Base-by-base conservation (phyloP, 2,888 invertebrate species). In the Petrolisthes cinctipes region DNA sequence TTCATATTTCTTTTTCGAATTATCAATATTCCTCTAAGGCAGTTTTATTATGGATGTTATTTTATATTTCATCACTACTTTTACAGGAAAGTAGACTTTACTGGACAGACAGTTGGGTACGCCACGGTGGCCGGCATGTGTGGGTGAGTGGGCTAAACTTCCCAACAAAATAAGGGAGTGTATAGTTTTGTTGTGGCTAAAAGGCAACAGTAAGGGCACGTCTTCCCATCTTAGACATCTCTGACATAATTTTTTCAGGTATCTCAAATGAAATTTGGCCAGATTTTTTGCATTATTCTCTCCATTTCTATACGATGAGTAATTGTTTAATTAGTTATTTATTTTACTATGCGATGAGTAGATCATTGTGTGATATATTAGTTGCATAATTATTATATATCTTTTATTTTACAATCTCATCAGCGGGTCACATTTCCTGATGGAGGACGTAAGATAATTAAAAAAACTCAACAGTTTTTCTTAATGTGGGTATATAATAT, bases 101-200 rank as follows among this genome's bases (percentile, higher is more conserved):
- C 37, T 0, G 81, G 85, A 3, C n/a, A 7, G 7, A 85, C 85
- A 1, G 85, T 85, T 11, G 85, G 85, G 0, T 85, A 51, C 53
- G 85, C 85, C 11, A n/a, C 81, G 0, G 85, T 85, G 7, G 23
- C 37, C 14, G 85, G 85, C n/a, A 85, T 85, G 85, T 85, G 85
- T 51, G 51, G 68, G 85, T 85, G 51, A 76, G 83, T 57, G 6
- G 0, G 9, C 7, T 9, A 11, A 4, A 61, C 81, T 37, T 37
- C 2, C 37, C 2, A 37, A 37, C 1, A 37, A 37, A 37, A 37
- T 37, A 37, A 37, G 37, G 37, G 37, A 37, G 37, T 37, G 37
- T 37, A 37, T 2, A 37, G 37, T 37, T 37, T 37, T 37, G 37
- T 37, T 37, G 37, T 37, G 37, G 37, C 37, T 37, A 37, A 37